These are phyloP conservation scores for Glossosoma conforme DNA, from an alignment of 1,140 invertebrate species.

Conservation along the genomic window DNA sequence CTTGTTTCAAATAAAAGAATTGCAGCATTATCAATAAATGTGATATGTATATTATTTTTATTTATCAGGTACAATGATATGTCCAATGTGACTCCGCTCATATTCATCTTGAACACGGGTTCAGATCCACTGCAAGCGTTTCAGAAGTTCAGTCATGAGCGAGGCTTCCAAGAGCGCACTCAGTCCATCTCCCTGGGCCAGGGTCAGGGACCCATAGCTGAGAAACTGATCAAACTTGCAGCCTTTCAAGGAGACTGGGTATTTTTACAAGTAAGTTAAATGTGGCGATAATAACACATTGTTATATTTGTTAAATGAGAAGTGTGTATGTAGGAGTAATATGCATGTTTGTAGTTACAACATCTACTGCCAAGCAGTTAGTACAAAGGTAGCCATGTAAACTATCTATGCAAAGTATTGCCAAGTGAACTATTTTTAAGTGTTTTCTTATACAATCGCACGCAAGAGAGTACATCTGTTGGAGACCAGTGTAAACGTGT, in stretches of 20 bases:
- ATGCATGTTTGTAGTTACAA: neutral
- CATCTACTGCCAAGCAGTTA: no score
- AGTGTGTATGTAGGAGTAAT: no score
- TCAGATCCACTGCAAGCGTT: constrained; percentile 84
- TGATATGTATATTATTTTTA: constrained; percentile 1
- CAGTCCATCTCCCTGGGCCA: constrained; percentile 85
- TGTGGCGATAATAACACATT: no score
- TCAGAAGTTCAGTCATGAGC: constrained; percentile 73
- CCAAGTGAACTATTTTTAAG: no score
- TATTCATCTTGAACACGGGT: constrained; percentile 88
- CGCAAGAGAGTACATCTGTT: no score
- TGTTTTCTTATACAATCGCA: no score
- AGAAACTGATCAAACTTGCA: constrained; percentile 83
- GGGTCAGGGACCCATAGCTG: constrained; percentile 81
- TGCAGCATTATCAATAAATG: neutral
- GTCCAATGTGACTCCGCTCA: constrained; percentile 66
- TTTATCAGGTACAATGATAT: constrained; percentile 65
- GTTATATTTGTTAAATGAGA: no score
- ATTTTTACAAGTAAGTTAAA: constrained; percentile 14
- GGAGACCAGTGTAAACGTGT: no score
- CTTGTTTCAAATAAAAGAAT: no score
- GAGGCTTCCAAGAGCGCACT: constrained; percentile 68
- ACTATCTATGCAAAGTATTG: no score
- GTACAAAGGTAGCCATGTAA: no score
- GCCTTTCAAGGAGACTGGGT: constrained; percentile 59